A percentile compares a stretch with the other conserved stretches of the same genome.
Conservation (phyloP, 2,888 invertebrate species). For the Melipona beecheii region DNA sequence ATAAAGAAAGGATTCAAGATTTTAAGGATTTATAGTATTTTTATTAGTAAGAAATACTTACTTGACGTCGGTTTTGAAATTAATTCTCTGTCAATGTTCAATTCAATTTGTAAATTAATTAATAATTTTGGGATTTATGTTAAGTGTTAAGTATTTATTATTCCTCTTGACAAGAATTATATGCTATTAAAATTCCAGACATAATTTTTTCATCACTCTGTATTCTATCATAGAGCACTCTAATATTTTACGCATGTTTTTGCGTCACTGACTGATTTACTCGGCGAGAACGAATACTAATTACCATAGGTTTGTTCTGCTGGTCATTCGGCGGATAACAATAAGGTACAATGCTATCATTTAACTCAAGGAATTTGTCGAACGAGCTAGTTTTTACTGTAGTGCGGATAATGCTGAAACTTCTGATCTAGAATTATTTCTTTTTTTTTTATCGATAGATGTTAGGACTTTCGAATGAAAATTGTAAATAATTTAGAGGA, state of each 20-base stretch:
- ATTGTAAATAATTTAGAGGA: background rate
- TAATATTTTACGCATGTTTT: background rate
- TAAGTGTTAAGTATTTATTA: too few species aligned
- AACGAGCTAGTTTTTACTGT: conserved; percentile 6
- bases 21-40: background rate
- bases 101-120: too few species aligned
- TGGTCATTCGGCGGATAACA: conserved; percentile 51
- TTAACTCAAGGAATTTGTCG: conserved; percentile 6
- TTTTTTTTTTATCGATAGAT: background rate
- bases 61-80: background rate
- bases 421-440: background rate
- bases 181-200: too few species aligned
- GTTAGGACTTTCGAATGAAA: background rate
- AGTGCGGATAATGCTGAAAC: background rate
- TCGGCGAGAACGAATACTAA: conserved; percentile 39
- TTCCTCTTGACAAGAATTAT: too few species aligned
- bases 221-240: background rate
- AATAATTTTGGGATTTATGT: too few species aligned
- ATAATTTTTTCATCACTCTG: background rate
- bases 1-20: too few species aligned
- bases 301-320: conserved; percentile 55
- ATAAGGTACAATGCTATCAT: conserved; percentile 47
- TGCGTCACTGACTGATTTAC: background rate
- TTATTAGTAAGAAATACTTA: background rate
- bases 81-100: background rate